phyloP scores from a whole-genome alignment of 2,113 vertebrate species.

The Pundamilia nyererei region DNA sequence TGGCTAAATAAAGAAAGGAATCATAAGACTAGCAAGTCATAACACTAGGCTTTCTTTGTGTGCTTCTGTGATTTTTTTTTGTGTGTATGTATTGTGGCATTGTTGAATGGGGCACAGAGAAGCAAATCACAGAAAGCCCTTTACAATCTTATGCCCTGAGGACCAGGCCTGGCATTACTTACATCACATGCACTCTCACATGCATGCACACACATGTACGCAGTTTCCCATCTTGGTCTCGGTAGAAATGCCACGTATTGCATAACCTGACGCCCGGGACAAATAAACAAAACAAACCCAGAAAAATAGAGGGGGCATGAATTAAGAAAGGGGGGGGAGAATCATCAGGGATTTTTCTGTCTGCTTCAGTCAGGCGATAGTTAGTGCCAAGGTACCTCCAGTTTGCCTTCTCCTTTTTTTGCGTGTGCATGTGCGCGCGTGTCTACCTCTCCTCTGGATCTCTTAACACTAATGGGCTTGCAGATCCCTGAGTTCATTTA shows the following conservation, averaged over 20 bases:
- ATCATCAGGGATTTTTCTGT: constrained; percentile 4
- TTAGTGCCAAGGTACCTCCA: not conserved
- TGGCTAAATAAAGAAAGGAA: not conserved
- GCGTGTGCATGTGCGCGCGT: not conserved
- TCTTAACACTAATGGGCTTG: not conserved
- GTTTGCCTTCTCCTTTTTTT: not conserved
- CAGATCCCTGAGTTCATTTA: not conserved
- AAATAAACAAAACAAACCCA: constrained; percentile 24
- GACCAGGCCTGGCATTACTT: constrained; percentile 38
- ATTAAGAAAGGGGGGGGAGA: not conserved
- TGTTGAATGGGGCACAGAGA: not conserved
- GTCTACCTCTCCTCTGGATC: not conserved
- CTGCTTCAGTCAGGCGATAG: not conserved
- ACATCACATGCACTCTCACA: constrained; percentile 16
- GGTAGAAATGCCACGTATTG: constrained; percentile 43
- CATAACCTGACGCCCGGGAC: constrained; percentile 35
- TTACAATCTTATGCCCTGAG: constrained; percentile 30
- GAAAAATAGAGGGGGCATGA: not conserved
- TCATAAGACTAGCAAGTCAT: constrained; percentile 18
- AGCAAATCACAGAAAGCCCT: constrained; percentile 37
- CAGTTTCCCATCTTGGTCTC: not conserved
- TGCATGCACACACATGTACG: not conserved
- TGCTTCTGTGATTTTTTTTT: not conserved
- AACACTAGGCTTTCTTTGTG: not conserved
- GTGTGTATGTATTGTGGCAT: not conserved